These are phyloP conservation scores for Calameuta idolon DNA, from an alignment of 2,888 invertebrate genomes.

Conservation along the genomic window DNA sequence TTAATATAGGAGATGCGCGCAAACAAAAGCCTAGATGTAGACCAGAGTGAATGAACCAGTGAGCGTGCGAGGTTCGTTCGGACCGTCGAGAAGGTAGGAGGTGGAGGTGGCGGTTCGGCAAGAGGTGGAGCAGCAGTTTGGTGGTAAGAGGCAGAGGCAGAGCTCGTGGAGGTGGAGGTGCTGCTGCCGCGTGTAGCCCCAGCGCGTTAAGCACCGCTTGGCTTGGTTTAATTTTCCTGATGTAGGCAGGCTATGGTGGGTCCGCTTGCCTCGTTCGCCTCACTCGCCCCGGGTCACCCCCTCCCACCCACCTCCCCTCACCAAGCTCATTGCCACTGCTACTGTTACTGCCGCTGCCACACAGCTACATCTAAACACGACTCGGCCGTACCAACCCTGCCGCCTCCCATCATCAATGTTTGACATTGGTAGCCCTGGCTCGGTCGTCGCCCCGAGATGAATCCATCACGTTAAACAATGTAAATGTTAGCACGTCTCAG, in stretches of 20 bases:
- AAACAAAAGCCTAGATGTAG: slow-evolving; percentile 58
- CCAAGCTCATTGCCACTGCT: slow-evolving; percentile 40
- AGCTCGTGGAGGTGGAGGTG: slow-evolving; percentile 32
- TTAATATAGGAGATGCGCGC: slow-evolving; percentile 65
- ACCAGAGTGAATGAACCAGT: slow-evolving; percentile 48
- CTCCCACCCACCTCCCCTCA: slow-evolving; percentile 31
- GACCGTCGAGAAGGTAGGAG: slow-evolving; percentile 23
- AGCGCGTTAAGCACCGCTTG: slow-evolving; percentile 65
- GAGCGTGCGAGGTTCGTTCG: slow-evolving; percentile 20
- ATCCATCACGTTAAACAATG: slow-evolving; percentile 66
- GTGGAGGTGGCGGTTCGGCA: slow-evolving; percentile 28
- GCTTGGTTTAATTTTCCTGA: slow-evolving; percentile 68
- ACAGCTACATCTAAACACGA: slow-evolving; percentile 38
- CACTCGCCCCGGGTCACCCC: slow-evolving; percentile 47
- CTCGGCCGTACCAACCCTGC: slow-evolving; percentile 31
- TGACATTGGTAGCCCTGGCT: slow-evolving; percentile 46
- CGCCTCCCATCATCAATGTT: slow-evolving; percentile 49
- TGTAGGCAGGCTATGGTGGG: slow-evolving; percentile 64
- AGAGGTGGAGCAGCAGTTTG: slow-evolving; percentile 23
- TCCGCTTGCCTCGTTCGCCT: slow-evolving; percentile 52
- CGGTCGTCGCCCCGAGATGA: slow-evolving; percentile 54
- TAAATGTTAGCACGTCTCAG: slow-evolving; percentile 63
- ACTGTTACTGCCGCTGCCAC: slow-evolving; percentile 9
- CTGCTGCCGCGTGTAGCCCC: slow-evolving; percentile 48
- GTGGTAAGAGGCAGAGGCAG: slow-evolving; percentile 3